A percentile compares a stretch with the other conserved stretches of the same genome.
Conservation (phyloP, 2,888 invertebrate species). For the Epistrophe grossulariae region DNA sequence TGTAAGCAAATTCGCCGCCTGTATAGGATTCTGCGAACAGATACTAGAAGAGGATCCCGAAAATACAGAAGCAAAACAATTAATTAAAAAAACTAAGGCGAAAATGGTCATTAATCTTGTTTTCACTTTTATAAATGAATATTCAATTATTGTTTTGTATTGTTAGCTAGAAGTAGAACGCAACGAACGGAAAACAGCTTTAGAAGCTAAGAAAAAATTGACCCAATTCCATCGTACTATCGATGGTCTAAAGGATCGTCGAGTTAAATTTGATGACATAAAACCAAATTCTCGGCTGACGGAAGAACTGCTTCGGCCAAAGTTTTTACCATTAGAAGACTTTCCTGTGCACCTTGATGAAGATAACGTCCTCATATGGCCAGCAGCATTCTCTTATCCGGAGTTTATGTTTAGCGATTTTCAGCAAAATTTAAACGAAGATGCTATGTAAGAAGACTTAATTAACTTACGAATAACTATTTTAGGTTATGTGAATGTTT, state of each 20-base stretch:
- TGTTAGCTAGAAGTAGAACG: slow-evolving; percentile 79
- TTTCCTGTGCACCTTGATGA: slow-evolving; percentile 87
- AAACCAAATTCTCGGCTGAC: slow-evolving; percentile 82
- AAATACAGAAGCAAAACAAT: slow-evolving; percentile 85
- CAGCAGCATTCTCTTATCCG: slow-evolving; percentile 94
- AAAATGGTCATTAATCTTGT: slow-evolving; percentile 78
- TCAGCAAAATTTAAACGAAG: slow-evolving; percentile 91
- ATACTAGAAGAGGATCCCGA: slow-evolving; percentile 86
- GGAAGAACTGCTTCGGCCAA: slow-evolving; percentile 86
- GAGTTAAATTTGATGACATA: slow-evolving; percentile 86
- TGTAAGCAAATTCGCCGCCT: slow-evolving; percentile 88
- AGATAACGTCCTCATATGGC: slow-evolving; percentile 89
- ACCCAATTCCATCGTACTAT: slow-evolving; percentile 84
- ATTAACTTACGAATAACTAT: not conserved
- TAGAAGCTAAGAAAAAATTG: slow-evolving; percentile 84
- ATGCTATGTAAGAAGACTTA: slow-evolving; percentile 85
- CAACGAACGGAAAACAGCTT: slow-evolving; percentile 81
- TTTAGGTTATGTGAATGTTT: not conserved
- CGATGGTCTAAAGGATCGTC: slow-evolving; percentile 84
- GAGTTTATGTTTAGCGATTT: slow-evolving; percentile 95
- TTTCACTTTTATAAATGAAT: not conserved
- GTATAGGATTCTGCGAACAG: slow-evolving; percentile 89
- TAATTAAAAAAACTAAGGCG: slow-evolving; percentile 85
- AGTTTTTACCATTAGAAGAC: slow-evolving; percentile 87
- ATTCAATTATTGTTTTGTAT: slow-evolving; percentile 33